Base-by-base conservation (phyloP, 2,797 vertebrate genomes). In the Diplodus puntazzo region DNA sequence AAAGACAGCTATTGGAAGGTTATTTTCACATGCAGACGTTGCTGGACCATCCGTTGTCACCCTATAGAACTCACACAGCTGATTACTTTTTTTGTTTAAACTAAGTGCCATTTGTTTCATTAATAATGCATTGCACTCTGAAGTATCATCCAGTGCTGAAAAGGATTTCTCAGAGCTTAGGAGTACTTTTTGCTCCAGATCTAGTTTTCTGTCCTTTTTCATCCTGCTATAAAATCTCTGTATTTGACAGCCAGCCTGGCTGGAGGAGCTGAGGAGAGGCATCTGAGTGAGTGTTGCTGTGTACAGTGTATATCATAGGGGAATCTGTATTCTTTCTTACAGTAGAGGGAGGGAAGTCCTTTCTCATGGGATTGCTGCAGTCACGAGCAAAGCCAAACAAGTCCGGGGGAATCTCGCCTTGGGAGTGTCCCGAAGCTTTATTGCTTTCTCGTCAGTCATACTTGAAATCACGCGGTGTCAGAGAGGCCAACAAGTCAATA, bases 361-460 rank as follows among this genome's bases (percentile, higher is more conserved):
- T 27, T 34, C 64, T 67, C 13, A 0, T 45, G 46, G 58, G 69
- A 72, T 34, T 75, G 23, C 68, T 62, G 54, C 34, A 74, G 65
- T 53, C 54, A 63, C 45, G 10, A 68, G 59, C 49, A 52, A 70
- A 80, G 73, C 72, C 61, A 57, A 75, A 73, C 59, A 80, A 21
- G 17, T 81, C 54, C 6, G 18, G 46, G 42, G 23, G 61, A 77
- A 45, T 63, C 23, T 75, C 49, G 54, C 66, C 68, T 69, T 50
- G 52, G 73, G 67, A 85, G 68, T 45, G 65, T 79, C 64, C 72
- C 43, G 25, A 61, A 82, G 77, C 49, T 81, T 71, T 55, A 72
- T 23, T 46, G 68, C 60, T 71, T 42, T 61, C 58, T 75, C 69
- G 65, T 48, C 71, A 75, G 77, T 77, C 79, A 71, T 16, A 64